Conservation (phyloP, 2,888 invertebrate species). For the Brachynemurus nebulosus region DNA sequence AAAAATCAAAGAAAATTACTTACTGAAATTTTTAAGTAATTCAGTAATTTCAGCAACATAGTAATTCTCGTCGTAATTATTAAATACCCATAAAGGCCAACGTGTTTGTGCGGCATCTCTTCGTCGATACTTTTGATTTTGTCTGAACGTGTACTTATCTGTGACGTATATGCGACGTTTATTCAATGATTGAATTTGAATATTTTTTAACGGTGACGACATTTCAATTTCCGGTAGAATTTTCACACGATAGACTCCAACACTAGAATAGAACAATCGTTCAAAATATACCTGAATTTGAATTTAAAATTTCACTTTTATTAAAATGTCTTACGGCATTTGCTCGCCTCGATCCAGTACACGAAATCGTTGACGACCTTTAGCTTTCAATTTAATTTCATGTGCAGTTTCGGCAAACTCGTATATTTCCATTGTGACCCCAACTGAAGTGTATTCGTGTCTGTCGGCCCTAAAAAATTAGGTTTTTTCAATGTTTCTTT, state of each 20-base stretch:
- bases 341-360: constrained; percentile 30
- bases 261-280: background rate
- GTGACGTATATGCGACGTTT: constrained; percentile 28
- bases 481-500: too few species aligned
- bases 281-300: constrained; percentile 15
- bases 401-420: constrained; percentile 39
- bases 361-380: constrained; percentile 61
- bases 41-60: constrained; percentile 30
- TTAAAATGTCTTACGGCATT: background rate
- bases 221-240: constrained; percentile 54
- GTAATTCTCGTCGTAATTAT: constrained; percentile 41
- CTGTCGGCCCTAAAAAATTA: too few species aligned
- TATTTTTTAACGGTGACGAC: constrained; percentile 36
- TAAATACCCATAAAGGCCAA: constrained; percentile 54
- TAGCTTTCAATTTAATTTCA: constrained; percentile 53
- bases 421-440: constrained; percentile 52
- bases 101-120: constrained; percentile 38
- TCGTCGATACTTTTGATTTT: constrained; percentile 27
- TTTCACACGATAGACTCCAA: constrained; percentile 38
- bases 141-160: constrained; percentile 22
- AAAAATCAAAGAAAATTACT: too few species aligned
- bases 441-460: too few species aligned
- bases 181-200: constrained; percentile 34
- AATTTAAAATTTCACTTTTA: background rate
- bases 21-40: constrained; percentile 13